These are phyloP conservation scores for Aphrocallistes beatrix DNA, from an alignment of 37 sponge, comb jelly and placozoan genomes.

Conservation along the genomic window DNA sequence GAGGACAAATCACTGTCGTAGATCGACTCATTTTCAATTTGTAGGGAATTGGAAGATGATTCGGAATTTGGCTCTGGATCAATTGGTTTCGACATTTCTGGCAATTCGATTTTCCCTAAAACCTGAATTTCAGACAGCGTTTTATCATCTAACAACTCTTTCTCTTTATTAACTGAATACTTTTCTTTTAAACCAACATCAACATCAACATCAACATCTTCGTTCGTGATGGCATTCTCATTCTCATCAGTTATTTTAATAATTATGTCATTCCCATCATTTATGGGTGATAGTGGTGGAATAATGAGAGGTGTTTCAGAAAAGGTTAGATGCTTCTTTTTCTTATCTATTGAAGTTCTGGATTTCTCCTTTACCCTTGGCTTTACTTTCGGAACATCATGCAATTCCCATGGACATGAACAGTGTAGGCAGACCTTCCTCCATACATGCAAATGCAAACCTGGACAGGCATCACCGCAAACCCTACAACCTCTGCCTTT, in stretches of 20 bases:
- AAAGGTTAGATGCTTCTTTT: not conserved
- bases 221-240: no score
- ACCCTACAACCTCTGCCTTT: not conserved
- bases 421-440: conserved; percentile 52
- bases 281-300: not conserved
- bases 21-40: no score
- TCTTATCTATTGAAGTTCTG: not conserved
- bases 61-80: no score
- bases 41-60: no score
- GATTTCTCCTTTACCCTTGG: not conserved
- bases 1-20: no score
- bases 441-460: conserved; percentile 3
- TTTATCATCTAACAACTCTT: no score
- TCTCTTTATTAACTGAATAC: no score
- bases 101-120: no score
- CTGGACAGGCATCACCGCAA: not conserved
- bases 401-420: conserved; percentile 29
- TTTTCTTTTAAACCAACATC: no score
- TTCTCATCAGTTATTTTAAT: not conserved
- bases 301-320: not conserved
- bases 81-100: no score
- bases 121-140: no score
- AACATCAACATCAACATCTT: no score
- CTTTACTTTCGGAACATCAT: not conserved
- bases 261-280: not conserved